phyloP scores from a whole-genome alignment of 2,797 vertebrate species.

The Macropodus opercularis region DNA sequence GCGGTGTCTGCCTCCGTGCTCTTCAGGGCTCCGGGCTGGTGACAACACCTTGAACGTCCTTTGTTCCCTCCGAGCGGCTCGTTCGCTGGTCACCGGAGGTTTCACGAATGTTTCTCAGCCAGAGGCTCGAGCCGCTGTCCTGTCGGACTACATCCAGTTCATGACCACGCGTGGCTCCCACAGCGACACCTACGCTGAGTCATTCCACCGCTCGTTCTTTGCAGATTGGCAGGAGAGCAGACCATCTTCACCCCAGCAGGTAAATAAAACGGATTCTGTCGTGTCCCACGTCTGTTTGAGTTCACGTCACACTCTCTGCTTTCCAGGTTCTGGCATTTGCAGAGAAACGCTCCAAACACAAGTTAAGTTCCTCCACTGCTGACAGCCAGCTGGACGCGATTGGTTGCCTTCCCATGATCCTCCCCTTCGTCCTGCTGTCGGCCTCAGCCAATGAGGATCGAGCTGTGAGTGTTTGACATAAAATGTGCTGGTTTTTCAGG shows the following conservation, averaged over 20 bases:
- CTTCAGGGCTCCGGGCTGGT: slow-evolving; percentile 69
- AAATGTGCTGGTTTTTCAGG: too few species aligned
- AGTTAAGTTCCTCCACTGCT: slow-evolving; percentile 4
- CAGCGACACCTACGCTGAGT: slow-evolving; percentile 77
- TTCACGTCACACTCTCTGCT: neutral
- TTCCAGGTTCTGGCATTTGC: slow-evolving; percentile 74
- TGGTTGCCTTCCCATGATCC: slow-evolving; percentile 73
- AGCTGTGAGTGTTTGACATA: slow-evolving; percentile 51
- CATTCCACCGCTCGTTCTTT: slow-evolving; percentile 77
- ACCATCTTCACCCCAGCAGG: slow-evolving; percentile 46
- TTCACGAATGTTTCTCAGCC: slow-evolving; percentile 34
- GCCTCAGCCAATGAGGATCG: slow-evolving; percentile 67
- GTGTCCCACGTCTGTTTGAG: neutral
- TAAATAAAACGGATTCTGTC: slow-evolving; percentile 14
- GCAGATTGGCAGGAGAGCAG: slow-evolving; percentile 67
- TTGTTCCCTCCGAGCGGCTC: slow-evolving; percentile 63
- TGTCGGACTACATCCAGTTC: slow-evolving; percentile 71
- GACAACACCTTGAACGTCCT: slow-evolving; percentile 76
- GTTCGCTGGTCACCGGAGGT: slow-evolving; percentile 18
- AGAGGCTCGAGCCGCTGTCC: slow-evolving; percentile 58
- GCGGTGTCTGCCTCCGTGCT: neutral
- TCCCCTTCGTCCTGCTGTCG: slow-evolving; percentile 76
- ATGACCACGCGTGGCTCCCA: slow-evolving; percentile 70
- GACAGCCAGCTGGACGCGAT: slow-evolving; percentile 78
- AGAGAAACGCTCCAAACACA: slow-evolving; percentile 55